Percentiles rank a stretch among this genome's conserved stretches.
These are phyloP conservation scores for Drosophila helvetica DNA, from an alignment of 2,888 invertebrate species.

Conservation along the genomic window DNA sequence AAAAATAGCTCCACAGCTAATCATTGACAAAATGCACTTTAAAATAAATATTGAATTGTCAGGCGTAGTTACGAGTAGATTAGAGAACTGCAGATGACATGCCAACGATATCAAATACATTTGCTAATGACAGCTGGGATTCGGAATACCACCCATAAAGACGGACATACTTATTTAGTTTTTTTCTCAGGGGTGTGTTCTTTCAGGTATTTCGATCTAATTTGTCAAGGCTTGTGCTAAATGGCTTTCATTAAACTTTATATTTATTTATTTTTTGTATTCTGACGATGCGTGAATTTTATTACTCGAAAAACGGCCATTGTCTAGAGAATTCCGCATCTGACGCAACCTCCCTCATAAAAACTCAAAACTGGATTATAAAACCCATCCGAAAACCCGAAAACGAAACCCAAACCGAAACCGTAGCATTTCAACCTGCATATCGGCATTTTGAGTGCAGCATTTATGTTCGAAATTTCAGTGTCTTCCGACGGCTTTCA, in stretches of 20 bases:
- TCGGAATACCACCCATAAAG: not conserved
- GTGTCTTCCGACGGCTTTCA: conserved; percentile 29
- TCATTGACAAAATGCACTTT: conserved; percentile 41
- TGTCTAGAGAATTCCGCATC: conserved; percentile 44
- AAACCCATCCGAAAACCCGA: conserved; percentile 10
- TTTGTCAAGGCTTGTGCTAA: conserved; percentile 32
- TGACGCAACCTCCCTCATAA: conserved; percentile 37
- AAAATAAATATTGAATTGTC: conserved; percentile 37
- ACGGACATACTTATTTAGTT: not conserved
- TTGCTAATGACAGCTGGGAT: conserved; percentile 5
- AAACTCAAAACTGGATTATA: conserved; percentile 25
- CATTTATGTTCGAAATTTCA: conserved; percentile 4
- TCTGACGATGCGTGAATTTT: conserved; percentile 34
- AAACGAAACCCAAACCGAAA: conserved; percentile 30
- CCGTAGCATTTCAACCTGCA: conserved; percentile 48
- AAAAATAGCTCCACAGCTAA: conserved; percentile 31
- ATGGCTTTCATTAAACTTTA: conserved; percentile 25
- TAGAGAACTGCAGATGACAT: conserved; percentile 1
- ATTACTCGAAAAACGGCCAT: conserved; percentile 21
- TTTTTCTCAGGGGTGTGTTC: conserved; percentile 16
- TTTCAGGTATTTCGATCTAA: conserved; percentile 26
- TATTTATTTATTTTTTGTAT: conserved; percentile 17
- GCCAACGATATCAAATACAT: conserved; percentile 11
- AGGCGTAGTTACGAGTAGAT: not conserved
- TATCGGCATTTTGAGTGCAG: conserved; percentile 28